Percentiles rank a stretch among this genome's conserved stretches.
Conservation (phyloP, 1,140 invertebrate species). For the Metaphire vulgaris region DNA sequence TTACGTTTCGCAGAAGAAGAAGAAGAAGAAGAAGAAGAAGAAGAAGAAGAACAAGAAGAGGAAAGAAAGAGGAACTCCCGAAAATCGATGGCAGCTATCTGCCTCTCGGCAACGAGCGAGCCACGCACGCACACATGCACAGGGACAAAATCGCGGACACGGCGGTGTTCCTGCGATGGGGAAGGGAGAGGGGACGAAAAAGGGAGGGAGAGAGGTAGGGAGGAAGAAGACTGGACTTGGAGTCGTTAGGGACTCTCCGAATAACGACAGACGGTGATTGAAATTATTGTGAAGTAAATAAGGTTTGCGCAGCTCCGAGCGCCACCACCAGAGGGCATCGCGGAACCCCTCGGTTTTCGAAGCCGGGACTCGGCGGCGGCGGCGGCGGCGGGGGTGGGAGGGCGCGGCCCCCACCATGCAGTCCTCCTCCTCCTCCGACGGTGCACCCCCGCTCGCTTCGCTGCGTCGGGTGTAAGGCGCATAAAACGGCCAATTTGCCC, state of each 20-base stretch:
- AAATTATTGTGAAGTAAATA: constrained; percentile 1
- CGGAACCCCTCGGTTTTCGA: not conserved
- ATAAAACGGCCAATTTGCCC: constrained; percentile 2
- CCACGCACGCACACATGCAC: too few relatives aligned
- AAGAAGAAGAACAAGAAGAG: not conserved
- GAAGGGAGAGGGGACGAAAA: not conserved
- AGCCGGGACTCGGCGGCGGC: too few relatives aligned
- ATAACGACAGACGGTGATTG: not conserved
- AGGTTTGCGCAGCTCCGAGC: not conserved
- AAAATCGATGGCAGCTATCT: not conserved
- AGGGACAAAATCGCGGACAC: too few relatives aligned
- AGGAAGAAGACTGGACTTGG: not conserved
- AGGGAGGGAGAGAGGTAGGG: not conserved
- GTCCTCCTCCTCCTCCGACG: too few relatives aligned
- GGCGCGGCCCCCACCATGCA: not conserved
- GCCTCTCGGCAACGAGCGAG: not conserved
- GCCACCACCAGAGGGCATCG: not conserved
- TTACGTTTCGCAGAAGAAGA: not conserved
- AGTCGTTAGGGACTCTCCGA: not conserved
- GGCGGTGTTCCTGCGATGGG: too few relatives aligned
- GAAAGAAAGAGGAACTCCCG: not conserved
- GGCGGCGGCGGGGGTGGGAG: not conserved
- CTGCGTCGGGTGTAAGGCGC: not conserved
- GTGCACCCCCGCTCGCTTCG: not conserved
- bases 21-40: not conserved